phyloP scores from a whole-genome alignment of 2,797 vertebrate genomes.

The Sebastes matsubarae region DNA sequence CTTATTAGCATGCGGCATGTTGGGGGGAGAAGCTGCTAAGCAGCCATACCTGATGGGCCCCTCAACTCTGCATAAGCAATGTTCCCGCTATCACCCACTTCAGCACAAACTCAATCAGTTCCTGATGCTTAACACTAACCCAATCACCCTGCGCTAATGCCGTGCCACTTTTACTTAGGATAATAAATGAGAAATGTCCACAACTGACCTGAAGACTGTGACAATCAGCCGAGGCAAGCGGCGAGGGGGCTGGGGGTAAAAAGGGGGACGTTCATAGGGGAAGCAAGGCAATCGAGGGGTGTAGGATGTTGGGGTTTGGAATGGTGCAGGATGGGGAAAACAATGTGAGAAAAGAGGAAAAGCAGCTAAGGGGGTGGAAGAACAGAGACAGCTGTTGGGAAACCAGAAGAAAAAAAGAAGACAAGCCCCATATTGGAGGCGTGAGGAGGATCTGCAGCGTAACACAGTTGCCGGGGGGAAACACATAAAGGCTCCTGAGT shows the following conservation, averaged over 20 bases:
- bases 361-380: neutral
- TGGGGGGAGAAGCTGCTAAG: constrained; percentile 27
- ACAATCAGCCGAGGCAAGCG: constrained; percentile 49
- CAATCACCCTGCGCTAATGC: constrained; percentile 78
- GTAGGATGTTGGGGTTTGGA: neutral
- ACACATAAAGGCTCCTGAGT: constrained; percentile 59
- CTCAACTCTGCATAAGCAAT: constrained; percentile 68
- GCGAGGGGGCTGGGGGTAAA: neutral
- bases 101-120: constrained; percentile 79
- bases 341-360: constrained; percentile 1
- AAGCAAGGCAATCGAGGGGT: constrained; percentile 14
- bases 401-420: neutral
- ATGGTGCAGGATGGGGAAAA: neutral
- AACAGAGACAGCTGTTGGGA: constrained; percentile 15
- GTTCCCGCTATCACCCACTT: constrained; percentile 64
- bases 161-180: constrained; percentile 80
- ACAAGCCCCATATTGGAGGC: neutral
- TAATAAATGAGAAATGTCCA: constrained; percentile 83
- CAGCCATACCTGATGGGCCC: constrained; percentile 52
- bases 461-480: constrained; percentile 41
- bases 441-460: constrained; percentile 33
- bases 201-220: constrained; percentile 65
- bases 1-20: constrained; percentile 64
- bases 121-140: constrained; percentile 83
- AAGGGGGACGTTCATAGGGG: constrained; percentile 15